These are phyloP conservation scores for Erpornis zantholeuca DNA, from an alignment of 2,113 vertebrate genomes.

Conservation along the genomic window DNA sequence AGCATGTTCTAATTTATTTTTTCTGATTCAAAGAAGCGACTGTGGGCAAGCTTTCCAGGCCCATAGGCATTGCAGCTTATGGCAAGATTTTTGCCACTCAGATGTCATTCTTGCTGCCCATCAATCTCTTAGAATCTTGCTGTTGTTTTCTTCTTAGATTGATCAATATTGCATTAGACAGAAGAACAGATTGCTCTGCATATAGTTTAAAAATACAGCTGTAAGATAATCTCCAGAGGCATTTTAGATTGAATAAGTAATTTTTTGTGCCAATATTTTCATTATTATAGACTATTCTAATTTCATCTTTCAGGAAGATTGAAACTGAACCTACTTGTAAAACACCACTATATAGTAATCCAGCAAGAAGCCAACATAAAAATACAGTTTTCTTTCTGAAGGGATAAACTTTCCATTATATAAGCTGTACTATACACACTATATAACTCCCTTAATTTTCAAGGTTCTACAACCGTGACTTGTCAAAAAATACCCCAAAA, in stretches of 20 bases:
- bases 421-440: background rate
- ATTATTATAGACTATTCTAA: background rate
- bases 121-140: background rate
- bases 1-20: background rate
- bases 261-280: background rate
- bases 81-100: background rate
- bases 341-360: background rate
- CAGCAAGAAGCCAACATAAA: background rate
- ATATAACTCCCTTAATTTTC: background rate
- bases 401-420: background rate
- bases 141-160: background rate
- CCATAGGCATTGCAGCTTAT: background rate
- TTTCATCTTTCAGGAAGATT: background rate
- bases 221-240: background rate
- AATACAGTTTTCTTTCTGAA: background rate
- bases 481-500: background rate
- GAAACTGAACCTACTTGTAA: background rate
- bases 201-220: background rate
- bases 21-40: background rate
- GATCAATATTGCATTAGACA: constrained; percentile 9
- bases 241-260: background rate
- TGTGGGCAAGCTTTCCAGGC: background rate
- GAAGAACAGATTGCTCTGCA: background rate
- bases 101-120: background rate
- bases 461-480: background rate